Evolutionary conservation across 2,797 vertebrate species (phyloP).

Genomic region (Scyliorhinus canicula): DNA sequence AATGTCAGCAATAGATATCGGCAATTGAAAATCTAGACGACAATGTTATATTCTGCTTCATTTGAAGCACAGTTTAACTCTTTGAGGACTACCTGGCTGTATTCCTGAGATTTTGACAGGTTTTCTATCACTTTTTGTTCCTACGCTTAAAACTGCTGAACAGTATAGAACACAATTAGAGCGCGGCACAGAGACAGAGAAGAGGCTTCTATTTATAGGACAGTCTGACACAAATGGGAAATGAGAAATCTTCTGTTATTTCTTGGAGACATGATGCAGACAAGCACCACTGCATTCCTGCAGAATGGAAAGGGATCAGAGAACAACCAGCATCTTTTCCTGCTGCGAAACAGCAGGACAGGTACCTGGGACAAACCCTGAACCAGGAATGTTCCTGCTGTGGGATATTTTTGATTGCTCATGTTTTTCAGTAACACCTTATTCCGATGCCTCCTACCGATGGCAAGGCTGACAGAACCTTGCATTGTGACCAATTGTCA

Average conservation of each 20-base stretch:
- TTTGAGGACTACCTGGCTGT: background rate
- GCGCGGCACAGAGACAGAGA: background rate
- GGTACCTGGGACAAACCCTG: background rate
- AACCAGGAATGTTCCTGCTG: too few species aligned
- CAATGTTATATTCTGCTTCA: background rate
- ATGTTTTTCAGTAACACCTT: background rate
- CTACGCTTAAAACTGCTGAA: background rate
- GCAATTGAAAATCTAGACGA: background rate
- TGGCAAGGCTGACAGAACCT: background rate
- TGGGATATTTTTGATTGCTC: background rate
- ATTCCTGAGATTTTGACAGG: background rate
- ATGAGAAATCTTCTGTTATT: conserved; percentile 27
- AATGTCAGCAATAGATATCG: background rate
- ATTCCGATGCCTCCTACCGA: background rate
- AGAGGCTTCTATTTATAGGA: conserved; percentile 12
- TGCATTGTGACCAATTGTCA: too few species aligned
- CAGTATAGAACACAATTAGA: conserved; percentile 18
- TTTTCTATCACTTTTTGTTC: background rate
- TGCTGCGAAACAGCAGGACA: too few species aligned
- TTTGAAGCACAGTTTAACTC: background rate
- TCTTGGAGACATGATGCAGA: background rate
- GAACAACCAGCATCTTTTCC: background rate
- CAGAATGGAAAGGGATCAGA: background rate
- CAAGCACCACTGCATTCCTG: background rate
- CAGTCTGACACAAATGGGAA: conserved; percentile 24